phyloP scores from a whole-genome alignment of 1,140 invertebrate species.

The Leptonema lineaticorne region DNA sequence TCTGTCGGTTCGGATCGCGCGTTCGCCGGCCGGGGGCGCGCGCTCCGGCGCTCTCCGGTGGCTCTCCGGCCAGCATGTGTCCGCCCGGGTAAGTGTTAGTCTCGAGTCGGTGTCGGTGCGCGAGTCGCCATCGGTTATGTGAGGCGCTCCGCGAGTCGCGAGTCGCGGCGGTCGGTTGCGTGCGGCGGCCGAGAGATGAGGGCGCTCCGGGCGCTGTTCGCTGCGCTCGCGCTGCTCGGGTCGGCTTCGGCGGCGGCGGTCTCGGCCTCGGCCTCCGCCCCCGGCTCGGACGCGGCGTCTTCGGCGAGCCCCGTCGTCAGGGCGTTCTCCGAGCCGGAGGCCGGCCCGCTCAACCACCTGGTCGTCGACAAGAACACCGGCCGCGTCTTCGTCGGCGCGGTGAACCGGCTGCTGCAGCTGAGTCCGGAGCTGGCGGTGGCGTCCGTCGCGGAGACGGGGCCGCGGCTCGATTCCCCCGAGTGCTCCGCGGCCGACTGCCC shows the following conservation, averaged over 20 bases:
- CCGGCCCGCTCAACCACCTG: constrained; percentile 75
- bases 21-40: constrained; percentile 49
- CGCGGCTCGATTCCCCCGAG: constrained; percentile 82
- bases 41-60: constrained; percentile 13
- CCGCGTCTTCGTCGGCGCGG: constrained; percentile 88
- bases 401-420: constrained; percentile 91
- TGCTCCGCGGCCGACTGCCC: constrained; percentile 87
- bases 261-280: background rate
- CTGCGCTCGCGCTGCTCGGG: background rate
- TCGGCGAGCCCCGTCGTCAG: constrained; percentile 61
- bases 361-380: constrained; percentile 91
- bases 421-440: constrained; percentile 80
- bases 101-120: background rate
- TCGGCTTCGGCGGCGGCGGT: background rate
- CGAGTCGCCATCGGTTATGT: background rate
- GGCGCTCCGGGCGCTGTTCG: background rate
- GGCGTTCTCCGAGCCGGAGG: constrained; percentile 63
- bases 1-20: constrained; percentile 26
- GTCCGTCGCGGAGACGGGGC: constrained; percentile 82
- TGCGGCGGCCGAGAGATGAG: background rate
- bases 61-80: constrained; percentile 8
- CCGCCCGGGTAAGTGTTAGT: constrained; percentile 26
- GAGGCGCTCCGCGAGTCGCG: background rate
- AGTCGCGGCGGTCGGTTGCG: constrained; percentile 12
- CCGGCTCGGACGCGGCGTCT: background rate